These are phyloP conservation scores for Nixonia krombeini DNA, from an alignment of 1,140 invertebrate genomes.

Conservation along the genomic window DNA sequence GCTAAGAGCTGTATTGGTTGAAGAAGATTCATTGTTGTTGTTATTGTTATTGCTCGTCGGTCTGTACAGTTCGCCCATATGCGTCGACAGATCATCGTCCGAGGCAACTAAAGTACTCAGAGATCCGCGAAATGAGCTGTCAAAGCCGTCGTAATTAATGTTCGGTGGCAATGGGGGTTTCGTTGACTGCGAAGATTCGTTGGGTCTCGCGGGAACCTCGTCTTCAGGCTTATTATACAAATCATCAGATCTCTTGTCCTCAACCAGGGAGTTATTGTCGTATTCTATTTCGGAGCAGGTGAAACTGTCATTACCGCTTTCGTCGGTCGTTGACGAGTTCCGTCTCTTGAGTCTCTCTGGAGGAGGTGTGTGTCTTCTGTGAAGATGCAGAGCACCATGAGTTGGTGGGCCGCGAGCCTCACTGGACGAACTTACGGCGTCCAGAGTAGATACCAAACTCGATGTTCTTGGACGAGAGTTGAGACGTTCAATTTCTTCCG, in stretches of 20 bases:
- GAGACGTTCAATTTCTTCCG: slow-evolving; percentile 92
- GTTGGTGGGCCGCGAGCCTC: slow-evolving; percentile 80
- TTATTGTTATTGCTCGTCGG: slow-evolving; percentile 78
- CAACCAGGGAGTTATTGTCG: slow-evolving; percentile 87
- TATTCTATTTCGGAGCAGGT: slow-evolving; percentile 98
- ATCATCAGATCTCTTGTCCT: slow-evolving; percentile 78
- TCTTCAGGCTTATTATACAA: slow-evolving; percentile 66
- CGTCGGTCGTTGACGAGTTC: slow-evolving; percentile 91
- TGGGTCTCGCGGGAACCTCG: slow-evolving; percentile 66
- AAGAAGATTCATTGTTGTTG: slow-evolving; percentile 80
- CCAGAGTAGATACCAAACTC: slow-evolving; percentile 91
- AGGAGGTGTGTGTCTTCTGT: slow-evolving; percentile 76
- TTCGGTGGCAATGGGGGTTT: slow-evolving; percentile 79
- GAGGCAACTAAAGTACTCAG: slow-evolving; percentile 93
- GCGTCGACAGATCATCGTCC: slow-evolving; percentile 88
- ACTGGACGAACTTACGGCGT: slow-evolving; percentile 93
- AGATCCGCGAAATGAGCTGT: slow-evolving; percentile 93
- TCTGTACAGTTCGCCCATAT: slow-evolving; percentile 81
- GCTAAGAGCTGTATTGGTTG: slow-evolving; percentile 80
- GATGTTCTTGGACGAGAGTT: slow-evolving; percentile 88
- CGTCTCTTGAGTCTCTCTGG: slow-evolving; percentile 77
- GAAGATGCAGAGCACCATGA: slow-evolving; percentile 74
- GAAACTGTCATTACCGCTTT: slow-evolving; percentile 97
- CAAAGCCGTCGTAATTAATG: slow-evolving; percentile 89
- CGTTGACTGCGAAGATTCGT: slow-evolving; percentile 65